Conservation (phyloP, 2,797 vertebrate species). For the Sus cebifrons region DNA sequence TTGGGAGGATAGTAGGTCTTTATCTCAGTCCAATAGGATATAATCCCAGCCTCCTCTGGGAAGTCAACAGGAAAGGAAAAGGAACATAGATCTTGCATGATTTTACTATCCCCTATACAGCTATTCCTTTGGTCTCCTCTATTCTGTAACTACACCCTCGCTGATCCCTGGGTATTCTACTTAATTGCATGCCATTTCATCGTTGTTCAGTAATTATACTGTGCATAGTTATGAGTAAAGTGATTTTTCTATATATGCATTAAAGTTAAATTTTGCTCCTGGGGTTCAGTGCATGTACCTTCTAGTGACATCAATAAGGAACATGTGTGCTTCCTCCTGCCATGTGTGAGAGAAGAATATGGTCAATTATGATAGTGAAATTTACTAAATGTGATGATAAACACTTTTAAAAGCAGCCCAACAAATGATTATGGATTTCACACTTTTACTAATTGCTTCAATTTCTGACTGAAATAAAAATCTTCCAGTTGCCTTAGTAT, state of each 20-base stretch:
- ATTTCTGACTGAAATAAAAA: slow-evolving; percentile 85
- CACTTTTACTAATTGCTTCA: slow-evolving; percentile 87
- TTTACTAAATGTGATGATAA: slow-evolving; percentile 87
- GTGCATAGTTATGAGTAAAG: slow-evolving; percentile 70
- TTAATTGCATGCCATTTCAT: slow-evolving; percentile 73
- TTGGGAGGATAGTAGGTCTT: background rate
- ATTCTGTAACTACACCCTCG: slow-evolving; percentile 34
- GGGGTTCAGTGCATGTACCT: slow-evolving; percentile 71
- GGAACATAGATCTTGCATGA: background rate
- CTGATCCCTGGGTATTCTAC: slow-evolving; percentile 55
- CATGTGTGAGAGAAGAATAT: slow-evolving; percentile 83
- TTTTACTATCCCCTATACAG: slow-evolving; percentile 33
- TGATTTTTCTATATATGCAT: slow-evolving; percentile 72
- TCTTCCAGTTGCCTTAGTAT: slow-evolving; percentile 73
- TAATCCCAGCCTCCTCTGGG: background rate
- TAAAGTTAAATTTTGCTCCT: slow-evolving; percentile 72
- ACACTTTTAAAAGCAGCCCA: slow-evolving; percentile 87
- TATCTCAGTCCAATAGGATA: background rate
- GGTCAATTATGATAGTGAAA: slow-evolving; percentile 85
- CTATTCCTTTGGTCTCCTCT: slow-evolving; percentile 58
- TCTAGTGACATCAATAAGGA: slow-evolving; percentile 72
- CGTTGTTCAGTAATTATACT: slow-evolving; percentile 69
- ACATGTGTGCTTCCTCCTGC: slow-evolving; percentile 78
- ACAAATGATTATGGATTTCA: slow-evolving; percentile 88
- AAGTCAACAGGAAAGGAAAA: background rate